These are phyloP conservation scores for Pachyuromys duprasi DNA, from an alignment of 2,797 vertebrate genomes.

Conservation along the genomic window DNA sequence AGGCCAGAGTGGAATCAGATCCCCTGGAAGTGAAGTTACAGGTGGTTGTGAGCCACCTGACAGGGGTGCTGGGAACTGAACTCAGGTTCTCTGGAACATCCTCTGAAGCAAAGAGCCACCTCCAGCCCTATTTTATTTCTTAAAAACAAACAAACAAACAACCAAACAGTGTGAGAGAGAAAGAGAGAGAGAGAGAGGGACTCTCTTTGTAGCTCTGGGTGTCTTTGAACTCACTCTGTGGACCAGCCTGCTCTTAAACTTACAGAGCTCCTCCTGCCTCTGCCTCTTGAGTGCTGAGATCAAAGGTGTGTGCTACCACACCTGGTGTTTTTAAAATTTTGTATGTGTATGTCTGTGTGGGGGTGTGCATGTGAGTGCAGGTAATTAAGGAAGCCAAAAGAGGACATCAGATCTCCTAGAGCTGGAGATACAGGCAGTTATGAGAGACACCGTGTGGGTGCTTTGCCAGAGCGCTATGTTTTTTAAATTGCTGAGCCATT, in stretches of 20 bases:
- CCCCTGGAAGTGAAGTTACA: background rate
- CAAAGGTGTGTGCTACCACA: too few relatives aligned
- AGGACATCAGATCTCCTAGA: background rate
- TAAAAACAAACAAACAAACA: too few relatives aligned
- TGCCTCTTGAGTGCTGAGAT: background rate
- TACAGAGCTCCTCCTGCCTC: background rate
- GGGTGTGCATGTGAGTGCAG: background rate
- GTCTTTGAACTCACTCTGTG: background rate
- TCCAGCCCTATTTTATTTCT: background rate
- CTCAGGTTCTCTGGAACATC: background rate
- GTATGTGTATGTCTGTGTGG: background rate
- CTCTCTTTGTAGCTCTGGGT: background rate
- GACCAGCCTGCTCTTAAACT: background rate
- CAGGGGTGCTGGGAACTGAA: background rate
- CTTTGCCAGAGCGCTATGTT: background rate
- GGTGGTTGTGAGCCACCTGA: background rate
- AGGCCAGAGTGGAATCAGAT: too few relatives aligned
- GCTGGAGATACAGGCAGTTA: background rate
- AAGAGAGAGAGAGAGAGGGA: background rate
- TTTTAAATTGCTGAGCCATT: background rate
- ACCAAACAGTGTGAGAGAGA: background rate
- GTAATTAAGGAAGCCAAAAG: background rate
- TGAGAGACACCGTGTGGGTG: background rate
- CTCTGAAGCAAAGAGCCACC: background rate
- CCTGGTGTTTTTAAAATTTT: background rate